A percentile compares a stretch with the other conserved stretches of the same genome.
phyloP scores from a whole-genome alignment of 1,140 invertebrate genomes.

The Lepidostoma basale region DNA sequence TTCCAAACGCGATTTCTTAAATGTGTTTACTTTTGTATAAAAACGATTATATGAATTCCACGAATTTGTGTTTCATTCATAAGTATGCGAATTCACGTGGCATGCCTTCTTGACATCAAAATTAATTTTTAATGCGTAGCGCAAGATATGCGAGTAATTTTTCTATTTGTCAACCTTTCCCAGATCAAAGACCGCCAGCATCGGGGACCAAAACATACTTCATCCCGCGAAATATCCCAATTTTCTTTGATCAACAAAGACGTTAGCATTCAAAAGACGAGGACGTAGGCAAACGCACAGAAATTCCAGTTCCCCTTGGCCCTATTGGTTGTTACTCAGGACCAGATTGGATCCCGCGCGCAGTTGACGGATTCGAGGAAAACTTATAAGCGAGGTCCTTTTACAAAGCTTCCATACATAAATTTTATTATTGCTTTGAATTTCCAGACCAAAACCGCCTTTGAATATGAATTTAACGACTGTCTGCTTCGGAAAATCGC shows the following conservation, averaged over 20 bases:
- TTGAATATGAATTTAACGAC: slow-evolving; percentile 20
- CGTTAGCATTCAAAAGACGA: not conserved
- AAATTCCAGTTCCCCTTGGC: not conserved
- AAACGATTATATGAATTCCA: no score
- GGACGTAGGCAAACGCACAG: not conserved
- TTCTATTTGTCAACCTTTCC: no score
- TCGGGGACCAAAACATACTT: no score
- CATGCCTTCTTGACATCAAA: no score
- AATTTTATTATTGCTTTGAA: slow-evolving; percentile 17
- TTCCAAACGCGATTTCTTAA: no score
- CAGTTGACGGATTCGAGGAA: slow-evolving; percentile 5
- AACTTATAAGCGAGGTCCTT: slow-evolving; percentile 1
- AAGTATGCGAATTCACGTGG: no score
- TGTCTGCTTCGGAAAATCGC: slow-evolving; percentile 12
- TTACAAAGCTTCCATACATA: slow-evolving; percentile 13
- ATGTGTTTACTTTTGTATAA: no score
- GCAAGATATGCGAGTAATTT: no score
- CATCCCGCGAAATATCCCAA: not conserved
- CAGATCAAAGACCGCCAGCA: no score
- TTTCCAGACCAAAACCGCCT: slow-evolving; percentile 10
- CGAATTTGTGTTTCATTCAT: no score
- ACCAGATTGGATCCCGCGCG: slow-evolving; percentile 2
- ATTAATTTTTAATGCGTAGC: no score
- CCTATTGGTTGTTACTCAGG: slow-evolving; percentile 2
- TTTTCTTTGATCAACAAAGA: not conserved